Percentiles rank a stretch among this genome's conserved stretches.
Evolutionary conservation across 1,140 invertebrate genomes (phyloP).

Genomic region (Yoshiicerus persimilis): DNA sequence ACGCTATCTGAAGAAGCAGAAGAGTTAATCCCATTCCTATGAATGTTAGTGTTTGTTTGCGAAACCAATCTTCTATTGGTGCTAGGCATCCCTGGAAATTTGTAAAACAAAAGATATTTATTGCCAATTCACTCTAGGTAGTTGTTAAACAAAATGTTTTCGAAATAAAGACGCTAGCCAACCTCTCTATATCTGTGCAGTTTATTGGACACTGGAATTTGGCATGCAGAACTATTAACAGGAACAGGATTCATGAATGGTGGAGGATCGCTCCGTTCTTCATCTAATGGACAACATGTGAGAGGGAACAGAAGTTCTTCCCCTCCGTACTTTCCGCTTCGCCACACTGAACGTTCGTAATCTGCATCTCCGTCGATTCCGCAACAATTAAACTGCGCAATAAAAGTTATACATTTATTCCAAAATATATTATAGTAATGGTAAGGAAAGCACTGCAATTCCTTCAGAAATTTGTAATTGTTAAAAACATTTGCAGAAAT

Average conservation of each 20-base stretch:
- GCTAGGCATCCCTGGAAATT: conserved; percentile 67
- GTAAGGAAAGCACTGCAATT: neutral
- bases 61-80: conserved; percentile 73
- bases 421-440: neutral
- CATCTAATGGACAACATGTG: conserved; percentile 74
- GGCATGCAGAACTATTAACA: conserved; percentile 68
- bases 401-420: conserved; percentile 24
- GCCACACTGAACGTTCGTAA: conserved; percentile 79
- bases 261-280: conserved; percentile 55
- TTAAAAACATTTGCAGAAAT: no score
- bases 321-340: conserved; percentile 69
- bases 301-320: conserved; percentile 71
- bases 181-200: conserved; percentile 65
- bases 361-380: conserved; percentile 75
- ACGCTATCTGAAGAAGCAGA: conserved; percentile 42
- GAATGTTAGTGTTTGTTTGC: conserved; percentile 72
- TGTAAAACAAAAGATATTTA: no score
- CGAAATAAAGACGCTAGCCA: no score
- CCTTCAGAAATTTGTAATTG: no score
- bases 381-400: conserved; percentile 79
- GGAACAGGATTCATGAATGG: conserved; percentile 76
- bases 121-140: no score
- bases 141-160: no score
- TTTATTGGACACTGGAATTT: conserved; percentile 64
- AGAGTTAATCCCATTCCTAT: conserved; percentile 62